Evolutionary conservation across 2,888 invertebrate species (phyloP).

Genomic region (Hedya salicella): DNA sequence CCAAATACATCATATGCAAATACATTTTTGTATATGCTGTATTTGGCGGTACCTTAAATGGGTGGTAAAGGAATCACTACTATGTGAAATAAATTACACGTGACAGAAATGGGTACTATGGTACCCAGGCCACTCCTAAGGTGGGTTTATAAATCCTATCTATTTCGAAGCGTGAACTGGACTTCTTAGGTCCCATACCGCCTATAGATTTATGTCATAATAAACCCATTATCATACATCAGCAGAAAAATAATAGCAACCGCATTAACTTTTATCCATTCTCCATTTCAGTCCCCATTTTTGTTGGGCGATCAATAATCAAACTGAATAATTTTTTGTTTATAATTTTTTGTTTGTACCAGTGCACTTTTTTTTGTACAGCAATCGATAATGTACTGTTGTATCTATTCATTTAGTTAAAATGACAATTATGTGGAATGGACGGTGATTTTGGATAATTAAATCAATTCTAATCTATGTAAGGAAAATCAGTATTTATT

Average conservation of each 20-base stretch:
- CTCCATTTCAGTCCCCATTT: neutral
- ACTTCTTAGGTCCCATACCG: too few relatives aligned
- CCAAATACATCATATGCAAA: too few relatives aligned
- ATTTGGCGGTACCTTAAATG: too few relatives aligned
- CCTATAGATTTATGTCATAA: too few relatives aligned
- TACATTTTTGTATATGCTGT: neutral
- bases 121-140: too few relatives aligned
- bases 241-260: too few relatives aligned
- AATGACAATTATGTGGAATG: conserved; percentile 50
- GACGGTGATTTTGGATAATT: conserved; percentile 56
- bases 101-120: too few relatives aligned
- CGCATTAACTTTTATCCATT: neutral
- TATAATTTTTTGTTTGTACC: conserved; percentile 35
- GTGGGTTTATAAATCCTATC: too few relatives aligned
- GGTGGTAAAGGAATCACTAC: too few relatives aligned
- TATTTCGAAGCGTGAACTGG: too few relatives aligned
- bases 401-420: conserved; percentile 49
- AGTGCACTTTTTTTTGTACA: conserved; percentile 50
- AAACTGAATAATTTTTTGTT: conserved; percentile 11
- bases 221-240: too few relatives aligned
- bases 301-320: neutral
- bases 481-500: conserved; percentile 32
- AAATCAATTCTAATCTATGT: conserved; percentile 60
- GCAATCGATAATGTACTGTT: conserved; percentile 47
- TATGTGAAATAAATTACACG: too few relatives aligned